These are phyloP conservation scores for Cecidostiba fungosa DNA, from an alignment of 2,888 invertebrate genomes.

Conservation along the genomic window DNA sequence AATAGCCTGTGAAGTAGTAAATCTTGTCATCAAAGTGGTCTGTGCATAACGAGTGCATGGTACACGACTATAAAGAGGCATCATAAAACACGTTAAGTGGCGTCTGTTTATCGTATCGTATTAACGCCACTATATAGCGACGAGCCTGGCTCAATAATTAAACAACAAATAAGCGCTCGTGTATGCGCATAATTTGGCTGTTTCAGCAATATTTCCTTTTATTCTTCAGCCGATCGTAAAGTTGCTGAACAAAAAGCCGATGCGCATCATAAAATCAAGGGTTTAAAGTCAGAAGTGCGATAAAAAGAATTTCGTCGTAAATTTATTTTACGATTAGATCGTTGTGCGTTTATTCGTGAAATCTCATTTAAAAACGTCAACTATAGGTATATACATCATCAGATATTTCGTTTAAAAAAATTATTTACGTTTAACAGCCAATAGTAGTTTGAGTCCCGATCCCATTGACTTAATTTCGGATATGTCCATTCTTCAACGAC, in stretches of 20 bases:
- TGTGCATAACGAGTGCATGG: slow-evolving; percentile 4
- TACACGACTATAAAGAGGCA: slow-evolving; percentile 16
- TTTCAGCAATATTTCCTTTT: not conserved
- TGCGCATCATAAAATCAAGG: not conserved
- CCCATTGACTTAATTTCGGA: not conserved
- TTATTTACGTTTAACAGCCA: no score
- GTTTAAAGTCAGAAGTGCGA: not conserved
- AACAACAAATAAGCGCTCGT: not conserved
- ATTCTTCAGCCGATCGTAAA: not conserved
- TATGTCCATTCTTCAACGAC: not conserved
- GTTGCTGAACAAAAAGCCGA: not conserved
- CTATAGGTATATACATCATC: no score
- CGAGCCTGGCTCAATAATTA: slow-evolving; percentile 33
- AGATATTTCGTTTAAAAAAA: no score
- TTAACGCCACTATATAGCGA: slow-evolving; percentile 9
- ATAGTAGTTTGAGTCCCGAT: not conserved
- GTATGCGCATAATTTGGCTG: slow-evolving; percentile 21
- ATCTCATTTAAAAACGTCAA: no score
- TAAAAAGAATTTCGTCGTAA: not conserved
- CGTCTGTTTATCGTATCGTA: slow-evolving; percentile 25
- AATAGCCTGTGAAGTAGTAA: slow-evolving; percentile 40
- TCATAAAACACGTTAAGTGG: slow-evolving; percentile 26
- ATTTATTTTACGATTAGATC: no score
- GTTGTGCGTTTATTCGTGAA: no score
- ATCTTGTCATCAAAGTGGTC: slow-evolving; percentile 15